phyloP scores from a whole-genome alignment of 2,113 vertebrate genomes.

The Cichladusa arquata region DNA sequence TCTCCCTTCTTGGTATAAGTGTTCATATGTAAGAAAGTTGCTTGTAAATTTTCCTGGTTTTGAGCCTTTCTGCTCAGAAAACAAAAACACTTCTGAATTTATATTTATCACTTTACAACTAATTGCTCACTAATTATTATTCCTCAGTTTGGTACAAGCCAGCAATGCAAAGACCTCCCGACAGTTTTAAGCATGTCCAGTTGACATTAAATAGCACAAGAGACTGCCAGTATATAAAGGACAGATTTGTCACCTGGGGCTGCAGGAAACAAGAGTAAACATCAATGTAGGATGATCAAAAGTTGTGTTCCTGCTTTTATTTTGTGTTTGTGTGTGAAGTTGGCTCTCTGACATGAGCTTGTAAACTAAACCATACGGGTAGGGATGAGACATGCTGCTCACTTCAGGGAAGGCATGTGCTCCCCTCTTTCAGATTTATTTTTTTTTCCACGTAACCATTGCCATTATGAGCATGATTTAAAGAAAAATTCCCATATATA shows the following conservation, averaged over 20 bases:
- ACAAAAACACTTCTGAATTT: background rate
- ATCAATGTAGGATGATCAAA: constrained; percentile 12
- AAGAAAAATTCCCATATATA: background rate
- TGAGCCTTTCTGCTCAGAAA: background rate
- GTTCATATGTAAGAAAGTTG: constrained; percentile 45
- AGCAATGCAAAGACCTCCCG: background rate
- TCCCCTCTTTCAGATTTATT: background rate
- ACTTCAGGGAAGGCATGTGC: background rate
- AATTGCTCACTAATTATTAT: constrained; percentile 27
- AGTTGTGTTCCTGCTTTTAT: constrained; percentile 39
- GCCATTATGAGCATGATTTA: background rate
- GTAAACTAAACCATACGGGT: background rate
- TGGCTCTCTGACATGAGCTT: background rate
- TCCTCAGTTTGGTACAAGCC: constrained; percentile 9
- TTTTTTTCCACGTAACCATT: background rate
- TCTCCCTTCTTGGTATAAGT: constrained; percentile 28
- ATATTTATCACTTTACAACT: constrained; percentile 23
- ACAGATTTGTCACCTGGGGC: constrained; percentile 53
- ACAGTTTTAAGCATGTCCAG: background rate
- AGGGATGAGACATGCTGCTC: background rate
- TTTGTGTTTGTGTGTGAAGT: constrained; percentile 39
- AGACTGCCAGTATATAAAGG: background rate
- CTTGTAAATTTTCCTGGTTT: constrained; percentile 58
- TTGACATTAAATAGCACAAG: background rate
- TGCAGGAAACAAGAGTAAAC: constrained; percentile 61